phyloP scores from a whole-genome alignment of 2,113 vertebrate genomes.

The Opisthocomus hoazin region DNA sequence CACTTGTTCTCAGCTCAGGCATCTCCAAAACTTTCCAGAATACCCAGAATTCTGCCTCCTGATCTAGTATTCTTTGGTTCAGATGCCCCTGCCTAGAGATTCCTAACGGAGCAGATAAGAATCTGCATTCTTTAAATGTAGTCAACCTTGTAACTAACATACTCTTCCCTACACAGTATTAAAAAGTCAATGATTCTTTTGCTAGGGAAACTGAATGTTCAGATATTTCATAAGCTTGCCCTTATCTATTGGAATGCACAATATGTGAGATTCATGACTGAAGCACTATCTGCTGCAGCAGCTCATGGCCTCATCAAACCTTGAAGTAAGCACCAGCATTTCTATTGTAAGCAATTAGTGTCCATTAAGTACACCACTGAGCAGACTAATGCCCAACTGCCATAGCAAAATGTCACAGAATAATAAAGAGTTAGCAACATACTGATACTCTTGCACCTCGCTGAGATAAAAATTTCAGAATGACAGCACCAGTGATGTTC shows the following conservation, averaged over 20 bases:
- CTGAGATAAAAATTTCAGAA: background rate
- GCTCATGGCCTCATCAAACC: background rate
- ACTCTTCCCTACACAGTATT: background rate
- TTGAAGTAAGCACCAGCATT: background rate
- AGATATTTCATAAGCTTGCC: background rate
- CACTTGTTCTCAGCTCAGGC: background rate
- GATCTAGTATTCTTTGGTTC: background rate
- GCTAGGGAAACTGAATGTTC: background rate
- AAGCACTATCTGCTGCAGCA: background rate
- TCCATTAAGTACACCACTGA: background rate
- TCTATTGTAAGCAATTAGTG: background rate
- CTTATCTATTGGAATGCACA: background rate
- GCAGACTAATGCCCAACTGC: background rate
- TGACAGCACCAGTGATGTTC: background rate
- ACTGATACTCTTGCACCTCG: background rate
- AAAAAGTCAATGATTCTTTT: background rate
- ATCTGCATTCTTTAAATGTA: background rate
- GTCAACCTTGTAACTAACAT: background rate
- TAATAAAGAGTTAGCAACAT: background rate
- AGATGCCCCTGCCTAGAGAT: background rate
- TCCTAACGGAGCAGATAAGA: background rate
- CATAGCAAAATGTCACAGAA: constrained; percentile 12
- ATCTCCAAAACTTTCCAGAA: background rate
- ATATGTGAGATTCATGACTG: background rate
- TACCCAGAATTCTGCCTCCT: background rate